Conservation (phyloP, 1,140 invertebrate species). For the Daktulosphaira vitifoliae region DNA sequence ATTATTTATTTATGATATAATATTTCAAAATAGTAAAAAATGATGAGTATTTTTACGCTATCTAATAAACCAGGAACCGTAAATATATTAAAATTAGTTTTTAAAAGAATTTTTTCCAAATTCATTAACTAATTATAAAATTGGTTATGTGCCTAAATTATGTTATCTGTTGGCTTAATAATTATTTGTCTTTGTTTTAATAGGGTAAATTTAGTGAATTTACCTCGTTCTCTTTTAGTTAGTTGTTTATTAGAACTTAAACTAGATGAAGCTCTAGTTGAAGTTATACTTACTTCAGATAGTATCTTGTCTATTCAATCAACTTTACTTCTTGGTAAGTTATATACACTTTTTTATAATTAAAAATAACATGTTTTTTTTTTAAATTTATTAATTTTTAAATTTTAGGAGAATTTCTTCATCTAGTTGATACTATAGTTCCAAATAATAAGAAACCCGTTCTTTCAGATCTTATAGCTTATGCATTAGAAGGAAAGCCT, state of each 20-base stretch:
- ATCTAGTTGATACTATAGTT: conserved; percentile 18
- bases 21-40: neutral
- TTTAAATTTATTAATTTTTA: neutral
- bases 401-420: conserved; percentile 18
- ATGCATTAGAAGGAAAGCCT: conserved; percentile 23
- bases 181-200: too few relatives aligned
- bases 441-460: conserved; percentile 19
- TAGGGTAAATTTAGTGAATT: conserved; percentile 82
- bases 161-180: too few relatives aligned
- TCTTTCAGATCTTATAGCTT: conserved; percentile 13
- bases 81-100: neutral
- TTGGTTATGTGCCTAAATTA: too few relatives aligned
- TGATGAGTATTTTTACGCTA: neutral
- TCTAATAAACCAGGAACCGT: too few relatives aligned
- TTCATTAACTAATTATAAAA: neutral
- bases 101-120: neutral
- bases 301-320: conserved; percentile 81
- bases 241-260: conserved; percentile 80
- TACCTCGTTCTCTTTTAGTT: conserved; percentile 80
- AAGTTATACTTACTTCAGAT: conserved; percentile 82
- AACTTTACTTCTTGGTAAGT: conserved; percentile 69
- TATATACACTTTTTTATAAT: neutral
- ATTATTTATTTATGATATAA: neutral
- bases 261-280: conserved; percentile 75
- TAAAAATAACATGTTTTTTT: neutral